Evolutionary conservation across 2,113 vertebrate species (phyloP), one percentile per base, ranked within the genome.

Genomic region (Channa argus): DNA sequence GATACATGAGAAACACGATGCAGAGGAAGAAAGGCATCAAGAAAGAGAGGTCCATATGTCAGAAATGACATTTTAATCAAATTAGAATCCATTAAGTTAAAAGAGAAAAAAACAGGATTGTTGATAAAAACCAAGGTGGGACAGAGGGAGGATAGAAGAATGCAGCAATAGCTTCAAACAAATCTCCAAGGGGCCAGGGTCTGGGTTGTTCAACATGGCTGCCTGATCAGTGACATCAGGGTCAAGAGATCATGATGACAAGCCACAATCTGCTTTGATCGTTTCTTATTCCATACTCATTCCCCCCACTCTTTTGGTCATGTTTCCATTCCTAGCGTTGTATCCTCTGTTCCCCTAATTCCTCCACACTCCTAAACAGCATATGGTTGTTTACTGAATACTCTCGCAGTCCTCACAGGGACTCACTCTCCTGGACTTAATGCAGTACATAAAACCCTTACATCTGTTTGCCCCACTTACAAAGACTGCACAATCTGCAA

Each of bases 401-500:
- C 73, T 77, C 78, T 62, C 24, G 5, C 71, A 66, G 79, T 83
- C 82, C 88, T 88, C 86, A 60, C 46, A 89, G 89, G 82, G 79
- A 92, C 86, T 85, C 83, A 87, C 77, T 86, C 86, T 89, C 72
- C 68, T 86, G 83, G 89, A 88, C 83, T 89, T 90, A 91, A 91
- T 86, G 77, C 90, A 83, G 86, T 85, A 83, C 81, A 94, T 92
- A 86, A 91, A 78, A 75, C 87, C 80, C 83, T 83, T 86, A 93
- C 92, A 94, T 94, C 92, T 94, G 94, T 76, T 92, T 34, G 80
- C 71, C 90, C 92, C 90, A 93, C 89, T 92, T 93, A 83, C 47
- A 15, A 83, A 75, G 36, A 78, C 88, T 61, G 41, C 83, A 81
- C 83, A 87, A 86, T 86, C 75, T 86, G 83, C 76, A 73, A 24